Base-by-base conservation (phyloP, 2,797 vertebrate species). In the Oreonectes daqikongensis region DNA sequence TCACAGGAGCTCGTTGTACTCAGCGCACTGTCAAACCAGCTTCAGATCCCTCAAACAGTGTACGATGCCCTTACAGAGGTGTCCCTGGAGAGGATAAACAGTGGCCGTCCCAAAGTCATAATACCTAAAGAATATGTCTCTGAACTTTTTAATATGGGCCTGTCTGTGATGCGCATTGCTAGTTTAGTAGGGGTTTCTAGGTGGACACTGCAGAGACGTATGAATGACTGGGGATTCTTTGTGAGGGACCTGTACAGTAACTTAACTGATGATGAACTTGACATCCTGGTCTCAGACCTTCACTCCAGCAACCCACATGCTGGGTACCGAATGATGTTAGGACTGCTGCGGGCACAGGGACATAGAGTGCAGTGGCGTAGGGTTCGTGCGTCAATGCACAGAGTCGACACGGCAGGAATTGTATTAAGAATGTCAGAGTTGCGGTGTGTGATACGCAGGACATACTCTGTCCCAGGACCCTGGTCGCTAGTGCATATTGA, bases 211-310 rank as follows among this genome's bases (percentile, higher is more conserved):
- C 26, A 59, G 28, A 32, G 26, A 59, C 28, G 55, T 59, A 35
- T 35, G 32, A 61, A 9, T 61, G 30, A 61, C 20, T 61, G 59
- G 59, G 59, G 30, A 35, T 61, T 61, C 2, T 61, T 30, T 2
- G 38, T 68, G 22, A 55, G 32, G 5, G 52, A 26, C 40, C n/a
- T 46, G 24, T 73, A 79, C 63, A 67, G 77, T 35, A 17, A 40
- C 35, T 30, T 78, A 7, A 48, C n/a, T 17, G 69, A 78, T 66
- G 48, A 64, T 12, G 69, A 79, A 40, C 77, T 79, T 40, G 77
- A 73, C 10, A 32, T 11, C 6, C 22, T 79, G 50, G 70, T 79
- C 1, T 9, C 18, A 48, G 24, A 50, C 24, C 30, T 79, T 48
- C 72, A 68, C n/a, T 5, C 60, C 26, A 75, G 28, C 30, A 26